These are phyloP conservation scores for Meles meles DNA, from an alignment of 2,113 vertebrate genomes.

Conservation along the genomic window DNA sequence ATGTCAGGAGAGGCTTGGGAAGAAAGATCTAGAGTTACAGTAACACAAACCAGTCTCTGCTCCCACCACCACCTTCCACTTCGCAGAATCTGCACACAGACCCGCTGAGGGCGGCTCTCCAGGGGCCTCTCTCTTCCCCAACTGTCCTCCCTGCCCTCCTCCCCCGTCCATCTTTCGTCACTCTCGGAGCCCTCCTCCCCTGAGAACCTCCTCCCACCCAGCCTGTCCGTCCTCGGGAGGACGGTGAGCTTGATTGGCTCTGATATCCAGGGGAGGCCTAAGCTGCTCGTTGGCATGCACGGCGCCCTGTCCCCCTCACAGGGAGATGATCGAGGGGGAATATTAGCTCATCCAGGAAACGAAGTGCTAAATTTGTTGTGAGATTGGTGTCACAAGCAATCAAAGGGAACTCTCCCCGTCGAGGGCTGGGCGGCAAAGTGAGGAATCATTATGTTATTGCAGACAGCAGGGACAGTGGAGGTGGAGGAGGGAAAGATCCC, in stretches of 20 bases:
- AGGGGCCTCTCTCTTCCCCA: background rate
- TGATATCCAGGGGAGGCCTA: background rate
- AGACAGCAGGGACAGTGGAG: conserved; percentile 32
- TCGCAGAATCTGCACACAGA: background rate
- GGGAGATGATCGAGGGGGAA: conserved; percentile 78
- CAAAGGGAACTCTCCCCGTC: conserved; percentile 25
- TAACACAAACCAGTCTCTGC: background rate
- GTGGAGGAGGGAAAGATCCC: background rate
- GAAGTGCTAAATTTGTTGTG: conserved; percentile 81
- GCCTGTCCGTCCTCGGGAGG: background rate
- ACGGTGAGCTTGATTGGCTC: conserved; percentile 43
- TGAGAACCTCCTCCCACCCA: background rate
- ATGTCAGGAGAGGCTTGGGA: background rate
- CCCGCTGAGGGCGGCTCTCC: background rate
- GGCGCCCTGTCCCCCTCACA: conserved; percentile 21
- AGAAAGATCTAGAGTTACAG: background rate
- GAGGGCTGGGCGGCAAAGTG: conserved; percentile 57
- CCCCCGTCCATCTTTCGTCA: background rate
- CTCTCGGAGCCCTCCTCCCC: background rate
- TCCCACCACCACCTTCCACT: background rate
- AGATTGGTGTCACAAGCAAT: conserved; percentile 79
- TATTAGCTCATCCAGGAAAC: conserved; percentile 79
- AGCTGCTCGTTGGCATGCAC: conserved; percentile 47
- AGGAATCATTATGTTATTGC: conserved; percentile 84
- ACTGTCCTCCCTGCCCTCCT: background rate